Percentiles rank a stretch among this genome's conserved stretches.
phyloP scores from a whole-genome alignment of 2,113 vertebrate genomes.

The Rhabdornis inornatus region DNA sequence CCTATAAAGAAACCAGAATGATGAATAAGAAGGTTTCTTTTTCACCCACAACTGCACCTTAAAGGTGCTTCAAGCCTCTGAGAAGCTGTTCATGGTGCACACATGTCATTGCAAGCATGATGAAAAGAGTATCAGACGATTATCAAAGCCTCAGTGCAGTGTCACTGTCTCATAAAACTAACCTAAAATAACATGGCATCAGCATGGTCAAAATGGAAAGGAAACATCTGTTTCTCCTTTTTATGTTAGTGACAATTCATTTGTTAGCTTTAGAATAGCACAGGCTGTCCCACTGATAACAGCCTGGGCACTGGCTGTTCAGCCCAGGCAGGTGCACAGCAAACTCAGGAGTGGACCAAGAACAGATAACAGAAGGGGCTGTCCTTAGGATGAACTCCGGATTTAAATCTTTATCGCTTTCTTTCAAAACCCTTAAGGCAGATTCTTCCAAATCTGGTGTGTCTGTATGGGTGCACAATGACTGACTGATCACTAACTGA shows the following conservation, averaged over 20 bases:
- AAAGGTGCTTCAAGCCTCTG: background rate
- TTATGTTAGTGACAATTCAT: conserved; percentile 43
- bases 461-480: background rate
- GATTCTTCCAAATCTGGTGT: background rate
- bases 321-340: background rate
- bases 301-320: background rate
- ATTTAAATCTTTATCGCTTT: background rate
- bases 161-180: background rate
- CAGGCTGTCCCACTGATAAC: conserved; percentile 40
- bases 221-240: conserved; percentile 69
- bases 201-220: conserved; percentile 24
- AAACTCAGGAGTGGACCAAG: background rate
- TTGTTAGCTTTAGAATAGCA: conserved; percentile 57
- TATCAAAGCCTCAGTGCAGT: background rate
- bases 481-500: background rate
- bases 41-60: background rate
- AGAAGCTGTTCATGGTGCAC: background rate
- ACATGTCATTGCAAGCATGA: background rate
- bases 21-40: background rate
- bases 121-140: background rate
- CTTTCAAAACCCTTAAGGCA: background rate
- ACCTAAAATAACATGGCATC: conserved; percentile 39
- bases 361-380: background rate
- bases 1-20: background rate
- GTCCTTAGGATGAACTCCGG: background rate